Evolutionary conservation across 2,113 vertebrate species (phyloP).

Genomic region (Marmota flaviventris): DNA sequence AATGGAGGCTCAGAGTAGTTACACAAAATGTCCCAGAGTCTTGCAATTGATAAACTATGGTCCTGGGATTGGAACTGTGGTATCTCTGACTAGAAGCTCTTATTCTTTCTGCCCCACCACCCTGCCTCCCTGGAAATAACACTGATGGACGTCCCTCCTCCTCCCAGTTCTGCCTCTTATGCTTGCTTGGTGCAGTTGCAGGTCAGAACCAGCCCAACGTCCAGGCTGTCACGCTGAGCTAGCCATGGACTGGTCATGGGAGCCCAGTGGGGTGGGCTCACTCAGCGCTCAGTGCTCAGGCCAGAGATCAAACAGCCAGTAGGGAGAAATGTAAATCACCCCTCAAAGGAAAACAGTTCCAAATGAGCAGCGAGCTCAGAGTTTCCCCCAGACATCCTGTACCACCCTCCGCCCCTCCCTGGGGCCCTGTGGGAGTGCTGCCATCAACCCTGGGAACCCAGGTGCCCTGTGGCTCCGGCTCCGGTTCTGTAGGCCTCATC

Average conservation of each 20-base stretch:
- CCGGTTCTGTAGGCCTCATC: background rate
- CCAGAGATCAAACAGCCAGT: slow-evolving; percentile 86
- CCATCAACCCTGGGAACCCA: slow-evolving; percentile 66
- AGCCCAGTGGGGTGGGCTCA: slow-evolving; percentile 69
- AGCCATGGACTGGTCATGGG: slow-evolving; percentile 77
- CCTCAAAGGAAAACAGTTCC: slow-evolving; percentile 85
- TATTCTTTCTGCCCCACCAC: background rate
- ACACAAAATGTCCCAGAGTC: background rate
- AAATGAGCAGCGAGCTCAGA: slow-evolving; percentile 80
- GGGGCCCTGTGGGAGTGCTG: background rate
- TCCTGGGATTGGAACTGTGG: too few relatives aligned
- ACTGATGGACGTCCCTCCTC: slow-evolving; percentile 33
- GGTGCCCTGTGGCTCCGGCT: background rate
- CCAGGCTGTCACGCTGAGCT: slow-evolving; percentile 69
- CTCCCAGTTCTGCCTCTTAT: background rate
- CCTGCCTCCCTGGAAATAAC: slow-evolving; percentile 1
- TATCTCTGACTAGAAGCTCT: fast-evolving
- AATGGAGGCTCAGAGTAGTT: background rate
- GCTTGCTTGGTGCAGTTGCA: background rate
- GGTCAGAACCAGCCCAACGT: background rate
- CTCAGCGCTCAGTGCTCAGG: slow-evolving; percentile 79
- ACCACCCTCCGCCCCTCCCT: slow-evolving; percentile 38
- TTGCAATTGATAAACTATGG: background rate
- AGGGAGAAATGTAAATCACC: slow-evolving; percentile 85
- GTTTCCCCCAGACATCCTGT: slow-evolving; percentile 83